Evolutionary conservation across 2,888 invertebrate species (phyloP).

Genomic region (Leptinotarsa tumamoca): DNA sequence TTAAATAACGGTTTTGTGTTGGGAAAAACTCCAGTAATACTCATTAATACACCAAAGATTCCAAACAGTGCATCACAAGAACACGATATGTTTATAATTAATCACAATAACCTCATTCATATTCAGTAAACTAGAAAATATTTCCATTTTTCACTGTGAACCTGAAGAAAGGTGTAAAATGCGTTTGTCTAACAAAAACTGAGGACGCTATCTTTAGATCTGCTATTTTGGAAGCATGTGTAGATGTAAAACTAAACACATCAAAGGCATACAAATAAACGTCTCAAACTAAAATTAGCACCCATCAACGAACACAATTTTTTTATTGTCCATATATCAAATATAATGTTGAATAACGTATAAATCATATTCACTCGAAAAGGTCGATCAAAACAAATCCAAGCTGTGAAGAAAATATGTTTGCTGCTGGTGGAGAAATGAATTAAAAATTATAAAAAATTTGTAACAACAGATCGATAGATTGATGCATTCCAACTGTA

Average conservation of each 20-base stretch:
- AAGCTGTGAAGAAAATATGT: constrained; percentile 20
- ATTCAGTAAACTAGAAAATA: too few species aligned
- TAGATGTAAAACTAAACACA: constrained; percentile 28
- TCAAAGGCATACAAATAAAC: constrained; percentile 35
- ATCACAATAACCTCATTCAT: too few species aligned
- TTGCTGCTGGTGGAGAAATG: neutral
- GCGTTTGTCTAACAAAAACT: neutral
- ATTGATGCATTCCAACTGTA: neutral
- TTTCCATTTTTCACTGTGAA: too few species aligned
- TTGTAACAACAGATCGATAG: neutral
- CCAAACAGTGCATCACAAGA: too few species aligned
- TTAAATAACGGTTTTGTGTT: too few species aligned
- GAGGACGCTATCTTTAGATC: neutral
- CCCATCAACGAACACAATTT: constrained; percentile 9
- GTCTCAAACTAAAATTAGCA: constrained; percentile 27
- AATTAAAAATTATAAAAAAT: neutral
- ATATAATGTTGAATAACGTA: constrained; percentile 38
- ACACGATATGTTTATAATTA: too few species aligned
- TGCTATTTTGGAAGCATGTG: constrained; percentile 12
- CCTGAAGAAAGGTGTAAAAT: neutral
- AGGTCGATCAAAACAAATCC: constrained; percentile 5
- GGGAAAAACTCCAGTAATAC: too few species aligned
- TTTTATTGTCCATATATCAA: constrained; percentile 37
- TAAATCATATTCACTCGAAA: constrained; percentile 23
- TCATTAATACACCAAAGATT: too few species aligned